Evolutionary conservation across 2,888 invertebrate genomes (phyloP), one percentile per base, ranked within the genome.

Genomic region (Morpho achilles): DNA sequence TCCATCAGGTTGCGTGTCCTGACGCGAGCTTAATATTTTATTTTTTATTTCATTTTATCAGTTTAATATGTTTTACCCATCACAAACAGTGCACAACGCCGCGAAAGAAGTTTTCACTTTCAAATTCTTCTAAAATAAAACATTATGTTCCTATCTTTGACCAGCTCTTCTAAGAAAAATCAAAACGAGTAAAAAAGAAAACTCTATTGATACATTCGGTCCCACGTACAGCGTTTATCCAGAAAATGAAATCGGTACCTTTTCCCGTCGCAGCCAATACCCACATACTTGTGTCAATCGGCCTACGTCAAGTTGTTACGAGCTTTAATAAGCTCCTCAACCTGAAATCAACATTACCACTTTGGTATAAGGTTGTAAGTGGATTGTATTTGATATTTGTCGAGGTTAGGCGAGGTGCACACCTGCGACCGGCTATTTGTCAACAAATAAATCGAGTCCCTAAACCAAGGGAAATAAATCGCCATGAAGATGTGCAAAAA

Each of bases 211-310:
- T 54, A 61, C 56, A 59, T 56, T 59, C 61, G 53, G 50, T 32
- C 56, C 49, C 53, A 45, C 41, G 50, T 53, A 48, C 40, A 56
- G 52, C 61, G 53, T 61, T 61, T 59, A 64, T 51, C 48, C 45
- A 49, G 56, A 60, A 62, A 64, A 60, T 59, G 53, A 63, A 62
- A 58, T 58, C 55, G 57, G 44, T 41, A 42, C 57, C 53, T 41
- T 59, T 62, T 48, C 47, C 51, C 45, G 53, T 54, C 54, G 53
- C 50, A 52, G 53, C 49, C 48, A 50, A 41, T 51, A 58, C 64
- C 66, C 66, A 62, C 66, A 66, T 67, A 70, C 69, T 69, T 62
- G 64, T 69, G 69, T 71, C 71, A 69, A 68, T 69, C 63, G 68
- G 49, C 62, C 68, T 67, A 62, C 63, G 69, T 67, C 68, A 67